Conservation (phyloP, 2,797 vertebrate genomes). For the Lophius americanus region DNA sequence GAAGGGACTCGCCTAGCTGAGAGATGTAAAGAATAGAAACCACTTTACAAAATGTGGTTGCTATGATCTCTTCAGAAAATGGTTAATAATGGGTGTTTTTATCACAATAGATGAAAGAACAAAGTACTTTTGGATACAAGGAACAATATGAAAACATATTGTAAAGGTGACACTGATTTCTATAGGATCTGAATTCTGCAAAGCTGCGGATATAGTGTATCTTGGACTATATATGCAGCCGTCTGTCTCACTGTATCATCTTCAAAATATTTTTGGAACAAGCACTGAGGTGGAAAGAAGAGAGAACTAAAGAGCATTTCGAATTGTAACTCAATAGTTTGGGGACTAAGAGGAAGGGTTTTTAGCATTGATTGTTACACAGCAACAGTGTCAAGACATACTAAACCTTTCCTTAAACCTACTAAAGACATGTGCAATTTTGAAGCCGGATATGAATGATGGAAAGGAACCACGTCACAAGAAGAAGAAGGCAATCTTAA, state of each 20-base stretch:
- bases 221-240: neutral
- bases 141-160: no score
- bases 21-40: conserved; percentile 15
- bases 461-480: neutral
- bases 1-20: conserved; percentile 15
- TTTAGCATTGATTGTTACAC: conserved; percentile 27
- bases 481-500: neutral
- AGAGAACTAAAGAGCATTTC: conserved; percentile 41
- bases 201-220: no score
- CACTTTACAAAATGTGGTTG: conserved; percentile 13
- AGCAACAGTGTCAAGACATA: conserved; percentile 22
- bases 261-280: conserved; percentile 35
- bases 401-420: conserved; percentile 8
- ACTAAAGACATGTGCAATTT: conserved; percentile 5
- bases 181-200: no score
- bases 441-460: conserved; percentile 8
- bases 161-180: no score
- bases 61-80: conserved; percentile 25
- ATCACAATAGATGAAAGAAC: no score
- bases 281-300: conserved; percentile 34
- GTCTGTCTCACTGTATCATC: conserved; percentile 14
- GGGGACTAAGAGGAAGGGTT: conserved; percentile 5
- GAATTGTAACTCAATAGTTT: conserved; percentile 30
- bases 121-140: no score
- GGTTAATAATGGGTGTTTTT: conserved; percentile 8